Evolutionary conservation across 2,113 vertebrate species (phyloP), one percentile per base, ranked within the genome.

Genomic region (Polypterus bichir): DNA sequence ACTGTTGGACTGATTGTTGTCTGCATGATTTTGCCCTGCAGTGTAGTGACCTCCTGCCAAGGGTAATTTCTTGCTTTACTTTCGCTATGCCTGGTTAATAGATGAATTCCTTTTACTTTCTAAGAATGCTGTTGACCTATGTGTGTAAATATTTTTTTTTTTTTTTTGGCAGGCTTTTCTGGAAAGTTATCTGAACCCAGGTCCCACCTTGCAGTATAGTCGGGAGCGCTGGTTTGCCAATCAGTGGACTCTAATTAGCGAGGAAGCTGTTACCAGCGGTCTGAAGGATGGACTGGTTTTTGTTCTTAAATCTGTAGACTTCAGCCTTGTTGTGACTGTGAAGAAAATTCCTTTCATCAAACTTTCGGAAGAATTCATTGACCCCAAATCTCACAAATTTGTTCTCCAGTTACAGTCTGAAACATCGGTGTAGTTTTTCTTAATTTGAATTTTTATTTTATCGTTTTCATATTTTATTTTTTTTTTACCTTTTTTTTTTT

Each of bases 291-390:
- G 81, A 9, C 3, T 73, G 1, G 76, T 85, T 47, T 89, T 89
- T 6, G 77, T 86, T 67, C 82, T 89, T 47, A 87, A 84, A 63
- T 83, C 83, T 71, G 75, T 85, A 71, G 86, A 88, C 81, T 81
- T 87, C 75, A 85, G 83, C 73, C 86, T 89, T 54, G 79, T 89
- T 6, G 74, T 86, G 70, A 87, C 71, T 76, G 86, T 88, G 79
- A 88, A 86, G 78, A 85, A 83, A 71, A 83, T 88, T n/a, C 87
- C 87, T 5, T 86, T 84, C 72, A 82, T 88, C 64, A 79, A 84
- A 45, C 86, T 89, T 67, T 83, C 81, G 0, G 87, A 89, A 63
- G 84, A 84, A 70, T 89, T 89, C 76, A 73, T 88, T 72, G 85
- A 88, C 71, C 83, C 86, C 59, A 87, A 84, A 68, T 88, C 84